Evolutionary conservation across 2,113 vertebrate genomes (phyloP).

Genomic region (Morphnarchus princeps): DNA sequence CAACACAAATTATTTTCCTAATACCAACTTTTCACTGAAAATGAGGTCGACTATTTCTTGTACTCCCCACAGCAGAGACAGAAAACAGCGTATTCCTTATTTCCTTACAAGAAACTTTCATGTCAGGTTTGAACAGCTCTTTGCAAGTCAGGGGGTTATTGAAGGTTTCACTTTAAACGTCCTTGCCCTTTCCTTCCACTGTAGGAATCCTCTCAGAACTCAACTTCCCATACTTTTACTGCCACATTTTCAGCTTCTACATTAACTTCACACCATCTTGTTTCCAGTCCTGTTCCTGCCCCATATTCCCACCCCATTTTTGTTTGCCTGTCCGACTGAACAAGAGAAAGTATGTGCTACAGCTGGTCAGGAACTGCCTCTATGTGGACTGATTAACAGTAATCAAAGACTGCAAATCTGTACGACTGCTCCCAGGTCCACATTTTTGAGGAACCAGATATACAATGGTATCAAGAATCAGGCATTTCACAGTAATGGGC

Average conservation of each 20-base stretch:
- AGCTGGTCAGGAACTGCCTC: not conserved
- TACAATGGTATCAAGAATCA: not conserved
- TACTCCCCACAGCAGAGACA: not conserved
- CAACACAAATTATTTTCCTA: not conserved
- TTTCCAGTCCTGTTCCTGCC: not conserved
- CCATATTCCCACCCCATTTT: not conserved
- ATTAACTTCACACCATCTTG: not conserved
- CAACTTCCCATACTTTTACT: not conserved
- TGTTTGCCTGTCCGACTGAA: not conserved
- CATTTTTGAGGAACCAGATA: not conserved
- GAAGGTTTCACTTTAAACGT: not conserved
- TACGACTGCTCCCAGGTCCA: not conserved
- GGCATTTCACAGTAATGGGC: not conserved
- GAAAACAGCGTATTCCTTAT: not conserved
- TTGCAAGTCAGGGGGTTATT: not conserved
- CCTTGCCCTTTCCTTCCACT: not conserved
- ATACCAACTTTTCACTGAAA: not conserved
- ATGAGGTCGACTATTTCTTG: not conserved
- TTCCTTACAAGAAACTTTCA: not conserved
- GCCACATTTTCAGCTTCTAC: not conserved
- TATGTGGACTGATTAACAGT: not conserved
- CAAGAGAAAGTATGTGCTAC: not conserved
- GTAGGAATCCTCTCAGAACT: not conserved
- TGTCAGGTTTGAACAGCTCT: fast-evolving
- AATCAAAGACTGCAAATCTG: not conserved